Evolutionary conservation across 1,140 invertebrate species (phyloP).

Genomic region (Papilio glaucus): DNA sequence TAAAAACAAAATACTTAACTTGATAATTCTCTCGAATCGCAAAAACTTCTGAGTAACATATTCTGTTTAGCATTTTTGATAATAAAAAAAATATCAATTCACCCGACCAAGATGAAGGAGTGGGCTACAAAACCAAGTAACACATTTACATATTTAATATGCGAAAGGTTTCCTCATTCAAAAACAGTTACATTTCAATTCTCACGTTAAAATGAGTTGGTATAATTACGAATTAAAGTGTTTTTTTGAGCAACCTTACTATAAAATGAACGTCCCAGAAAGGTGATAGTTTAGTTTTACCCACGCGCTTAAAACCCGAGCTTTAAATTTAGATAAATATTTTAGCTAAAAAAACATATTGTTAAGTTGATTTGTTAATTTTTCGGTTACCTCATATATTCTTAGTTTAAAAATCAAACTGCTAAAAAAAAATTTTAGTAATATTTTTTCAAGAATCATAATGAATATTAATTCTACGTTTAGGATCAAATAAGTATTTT

Average conservation of each 20-base stretch:
- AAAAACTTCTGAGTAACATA: not conserved
- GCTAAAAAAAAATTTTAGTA: not conserved
- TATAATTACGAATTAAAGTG: constrained; percentile 14
- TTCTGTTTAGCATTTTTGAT: not conserved
- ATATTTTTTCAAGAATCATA: not conserved
- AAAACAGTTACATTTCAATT: constrained; percentile 5
- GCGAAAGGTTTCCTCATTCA: constrained; percentile 2
- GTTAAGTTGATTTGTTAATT: not conserved
- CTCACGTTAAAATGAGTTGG: constrained; percentile 11
- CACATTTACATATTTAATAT: not conserved
- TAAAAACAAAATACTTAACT: no score
- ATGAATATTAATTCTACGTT: no score
- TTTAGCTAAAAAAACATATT: not conserved
- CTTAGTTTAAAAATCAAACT: not conserved
- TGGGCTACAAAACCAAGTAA: not conserved
- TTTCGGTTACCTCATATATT: not conserved
- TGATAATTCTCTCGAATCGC: no score
- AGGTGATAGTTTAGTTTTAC: not conserved
- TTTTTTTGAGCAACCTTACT: constrained; percentile 10
- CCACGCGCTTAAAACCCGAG: not conserved
- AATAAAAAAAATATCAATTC: not conserved
- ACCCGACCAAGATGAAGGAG: not conserved
- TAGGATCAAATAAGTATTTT: no score
- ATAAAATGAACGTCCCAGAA: constrained; percentile 12
- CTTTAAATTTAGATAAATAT: not conserved